Evolutionary conservation across 2,888 invertebrate genomes (phyloP), one percentile per base, ranked within the genome.

Genomic region (Andrena bucephala): DNA sequence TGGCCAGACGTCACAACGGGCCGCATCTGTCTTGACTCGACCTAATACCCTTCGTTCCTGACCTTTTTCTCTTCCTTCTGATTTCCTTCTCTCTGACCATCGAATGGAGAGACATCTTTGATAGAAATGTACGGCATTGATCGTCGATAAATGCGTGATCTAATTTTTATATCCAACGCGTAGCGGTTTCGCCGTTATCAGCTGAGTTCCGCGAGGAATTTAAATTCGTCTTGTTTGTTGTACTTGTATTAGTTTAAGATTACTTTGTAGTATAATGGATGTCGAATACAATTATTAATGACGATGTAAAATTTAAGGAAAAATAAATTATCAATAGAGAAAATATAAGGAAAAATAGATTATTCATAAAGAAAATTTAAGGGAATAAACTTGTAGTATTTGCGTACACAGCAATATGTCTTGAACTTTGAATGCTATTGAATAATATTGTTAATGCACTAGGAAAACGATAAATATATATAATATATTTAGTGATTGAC

Each of bases 81-180:
- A 71, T 72, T 83, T 68, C 59, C 68, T 20, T 72, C 36, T 69
- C 36, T 69, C 57, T 36, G 33, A 57, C 62, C 42, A 54, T 60
- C 67, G 82, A 71, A 57, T 1, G 71, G 48, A 72, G 82, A 76
- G 82, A 83, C 82, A 83, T 83, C 82, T 83, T 69, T 68, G 42
- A 76, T 50, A 57, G 29, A 71, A 71, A 76, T 16, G 27, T 50
- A 66, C 31, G 8, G 27, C 60, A 27, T 62, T 67, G 36, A 67
- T 81, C 5, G 82, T 81, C 82, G 82, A 81, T 82, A 82, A 82
- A 70, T 60, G 36, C 27, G 70, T 13, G 10, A 81, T 60, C 75
- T 57, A 79, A 27, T 50, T 66, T 57, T 66, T 50, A 7, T 7
- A 20, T 6, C 20, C 0, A n/a, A 16, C 20, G 13, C 5, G 6